Conservation (phyloP, 2,113 vertebrate species). For the Paralichthys olivaceus region DNA sequence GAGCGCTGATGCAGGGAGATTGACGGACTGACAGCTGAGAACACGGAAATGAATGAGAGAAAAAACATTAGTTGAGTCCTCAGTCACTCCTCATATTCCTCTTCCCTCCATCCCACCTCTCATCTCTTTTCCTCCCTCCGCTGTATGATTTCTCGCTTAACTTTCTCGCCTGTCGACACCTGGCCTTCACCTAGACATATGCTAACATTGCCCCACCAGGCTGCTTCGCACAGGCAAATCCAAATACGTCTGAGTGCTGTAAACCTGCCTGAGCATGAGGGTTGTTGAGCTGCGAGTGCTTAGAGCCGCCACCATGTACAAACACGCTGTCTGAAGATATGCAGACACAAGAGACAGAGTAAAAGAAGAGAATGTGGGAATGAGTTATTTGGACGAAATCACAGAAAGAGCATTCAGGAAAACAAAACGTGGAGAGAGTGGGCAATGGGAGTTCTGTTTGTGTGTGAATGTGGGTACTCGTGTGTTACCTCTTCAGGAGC, state of each 20-base stretch:
- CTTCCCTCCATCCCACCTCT: constrained; percentile 6
- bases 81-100: constrained; percentile 1
- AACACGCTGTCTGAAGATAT: constrained; percentile 45
- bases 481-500: background rate
- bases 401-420: constrained; percentile 15
- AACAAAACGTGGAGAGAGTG: background rate
- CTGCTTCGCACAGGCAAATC: constrained; percentile 28
- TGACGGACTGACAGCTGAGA: constrained; percentile 33
- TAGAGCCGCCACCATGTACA: constrained; percentile 31
- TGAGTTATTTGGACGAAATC: background rate
- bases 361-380: constrained; percentile 1
- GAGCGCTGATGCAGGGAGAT: constrained; percentile 9
- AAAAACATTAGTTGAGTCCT: constrained; percentile 41
- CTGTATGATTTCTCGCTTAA: constrained; percentile 30
- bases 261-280: constrained; percentile 61
- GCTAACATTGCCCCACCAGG: constrained; percentile 19
- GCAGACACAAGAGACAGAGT: constrained; percentile 1
- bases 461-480: constrained; percentile 1
- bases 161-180: constrained; percentile 47
- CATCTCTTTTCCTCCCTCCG: constrained; percentile 4
- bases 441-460: constrained; percentile 2
- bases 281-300: constrained; percentile 24
- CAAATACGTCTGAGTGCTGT: constrained; percentile 32
- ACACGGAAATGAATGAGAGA: constrained; percentile 32
- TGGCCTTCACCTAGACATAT: constrained; percentile 43